Percentiles rank a stretch among this genome's conserved stretches.
Evolutionary conservation across 1,140 invertebrate species (phyloP).

Genomic region (Polypedilum vanderplanki): DNA sequence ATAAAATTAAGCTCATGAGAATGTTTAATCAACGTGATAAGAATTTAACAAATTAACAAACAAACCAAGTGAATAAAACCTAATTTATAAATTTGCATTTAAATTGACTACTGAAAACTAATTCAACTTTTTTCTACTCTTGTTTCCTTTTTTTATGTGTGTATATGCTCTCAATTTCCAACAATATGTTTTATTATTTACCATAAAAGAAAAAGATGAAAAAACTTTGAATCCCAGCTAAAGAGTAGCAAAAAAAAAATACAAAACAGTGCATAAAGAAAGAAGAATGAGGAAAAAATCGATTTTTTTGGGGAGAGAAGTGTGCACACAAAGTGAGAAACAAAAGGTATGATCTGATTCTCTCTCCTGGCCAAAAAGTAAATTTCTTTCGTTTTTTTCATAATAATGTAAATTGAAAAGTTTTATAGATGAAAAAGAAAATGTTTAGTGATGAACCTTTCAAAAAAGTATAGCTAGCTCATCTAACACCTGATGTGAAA

Average conservation of each 20-base stretch:
- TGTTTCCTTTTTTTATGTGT: no score
- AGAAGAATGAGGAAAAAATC: neutral
- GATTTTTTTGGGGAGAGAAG: neutral
- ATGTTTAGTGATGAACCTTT: neutral
- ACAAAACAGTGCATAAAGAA: neutral
- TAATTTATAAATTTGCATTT: no score
- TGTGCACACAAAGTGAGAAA: neutral
- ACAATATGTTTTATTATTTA: conserved; percentile 14
- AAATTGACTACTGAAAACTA: no score
- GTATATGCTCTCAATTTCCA: neutral
- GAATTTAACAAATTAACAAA: no score
- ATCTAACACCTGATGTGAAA: conserved; percentile 1
- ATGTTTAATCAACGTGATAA: no score
- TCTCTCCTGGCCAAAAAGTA: neutral
- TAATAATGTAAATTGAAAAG: neutral
- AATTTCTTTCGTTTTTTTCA: neutral
- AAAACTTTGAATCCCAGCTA: conserved; percentile 2
- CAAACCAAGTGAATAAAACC: no score
- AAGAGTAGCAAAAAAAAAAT: neutral
- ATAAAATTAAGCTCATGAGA: no score
- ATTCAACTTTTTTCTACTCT: no score
- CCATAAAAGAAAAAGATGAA: neutral
- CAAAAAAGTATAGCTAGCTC: neutral
- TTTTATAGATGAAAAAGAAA: neutral
- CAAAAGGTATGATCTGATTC: neutral